phyloP scores from a whole-genome alignment of 1,140 invertebrate species.

The Harlomillsia oculata region DNA sequence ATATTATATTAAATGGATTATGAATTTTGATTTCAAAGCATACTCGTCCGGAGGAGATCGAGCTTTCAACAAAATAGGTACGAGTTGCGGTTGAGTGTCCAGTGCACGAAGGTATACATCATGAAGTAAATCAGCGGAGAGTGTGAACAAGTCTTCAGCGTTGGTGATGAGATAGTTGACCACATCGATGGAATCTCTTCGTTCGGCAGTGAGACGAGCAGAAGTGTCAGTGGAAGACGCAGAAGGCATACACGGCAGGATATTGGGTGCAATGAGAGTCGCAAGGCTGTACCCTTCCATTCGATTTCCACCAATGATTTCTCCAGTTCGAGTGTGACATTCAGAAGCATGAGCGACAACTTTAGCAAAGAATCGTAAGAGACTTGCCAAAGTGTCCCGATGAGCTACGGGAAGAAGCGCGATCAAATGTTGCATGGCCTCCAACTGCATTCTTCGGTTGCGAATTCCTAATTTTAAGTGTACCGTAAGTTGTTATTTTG shows the following conservation, averaged over 20 bases:
- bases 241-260: slow-evolving; percentile 68
- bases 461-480: slow-evolving; percentile 34
- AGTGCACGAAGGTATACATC: slow-evolving; percentile 75
- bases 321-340: slow-evolving; percentile 47
- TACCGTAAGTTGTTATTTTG: too few relatives aligned
- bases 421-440: slow-evolving; percentile 70
- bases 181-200: slow-evolving; percentile 72
- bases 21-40: background rate
- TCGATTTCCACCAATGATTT: slow-evolving; percentile 69
- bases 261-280: slow-evolving; percentile 86
- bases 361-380: slow-evolving; percentile 68
- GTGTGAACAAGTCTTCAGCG: slow-evolving; percentile 59
- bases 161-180: slow-evolving; percentile 84
- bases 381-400: slow-evolving; percentile 71
- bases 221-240: slow-evolving; percentile 20
- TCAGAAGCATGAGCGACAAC: slow-evolving; percentile 66
- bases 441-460: slow-evolving; percentile 65
- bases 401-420: slow-evolving; percentile 74
- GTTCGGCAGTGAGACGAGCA: slow-evolving; percentile 49
- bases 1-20: background rate
- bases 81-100: slow-evolving; percentile 65
- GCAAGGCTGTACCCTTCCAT: slow-evolving; percentile 87
- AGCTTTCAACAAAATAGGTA: slow-evolving; percentile 55
- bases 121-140: slow-evolving; percentile 68
- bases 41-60: slow-evolving; percentile 45